phyloP scores from a whole-genome alignment of 2,888 invertebrate genomes.

The Tineola bisselliella region DNA sequence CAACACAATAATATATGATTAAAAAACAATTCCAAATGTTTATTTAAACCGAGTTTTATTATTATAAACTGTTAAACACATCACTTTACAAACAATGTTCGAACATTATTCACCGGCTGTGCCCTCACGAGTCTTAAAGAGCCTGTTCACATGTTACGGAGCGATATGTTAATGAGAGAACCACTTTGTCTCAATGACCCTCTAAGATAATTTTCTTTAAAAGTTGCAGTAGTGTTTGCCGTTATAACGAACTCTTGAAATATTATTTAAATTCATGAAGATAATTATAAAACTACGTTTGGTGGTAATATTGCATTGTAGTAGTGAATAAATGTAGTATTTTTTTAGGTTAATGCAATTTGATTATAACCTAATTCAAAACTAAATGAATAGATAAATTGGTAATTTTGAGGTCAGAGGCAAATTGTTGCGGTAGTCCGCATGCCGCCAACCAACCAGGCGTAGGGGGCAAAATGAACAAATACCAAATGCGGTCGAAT shows the following conservation, averaged over 20 bases:
- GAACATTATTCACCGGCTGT: not conserved
- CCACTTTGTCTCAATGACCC: not conserved
- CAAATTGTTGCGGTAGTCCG: not conserved
- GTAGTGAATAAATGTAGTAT: too few species aligned
- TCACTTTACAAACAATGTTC: not conserved
- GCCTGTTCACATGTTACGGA: not conserved
- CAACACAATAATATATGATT: too few species aligned
- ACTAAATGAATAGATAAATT: not conserved
- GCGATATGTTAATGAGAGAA: not conserved
- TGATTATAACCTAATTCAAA: too few species aligned
- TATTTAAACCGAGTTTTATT: too few species aligned
- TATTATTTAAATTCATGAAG: too few species aligned
- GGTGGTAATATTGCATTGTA: too few species aligned
- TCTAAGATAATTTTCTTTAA: not conserved
- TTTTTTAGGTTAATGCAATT: too few species aligned
- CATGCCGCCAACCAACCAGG: not conserved
- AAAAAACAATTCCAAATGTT: too few species aligned
- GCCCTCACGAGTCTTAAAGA: not conserved
- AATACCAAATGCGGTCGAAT: conserved; percentile 3
- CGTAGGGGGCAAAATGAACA: not conserved
- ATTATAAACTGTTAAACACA: too few species aligned
- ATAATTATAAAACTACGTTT: too few species aligned
- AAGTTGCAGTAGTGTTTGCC: not conserved
- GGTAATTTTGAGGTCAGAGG: not conserved
- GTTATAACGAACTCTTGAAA: too few species aligned